Evolutionary conservation across 2,888 invertebrate species (phyloP).

Genomic region (Drosophila borborema): DNA sequence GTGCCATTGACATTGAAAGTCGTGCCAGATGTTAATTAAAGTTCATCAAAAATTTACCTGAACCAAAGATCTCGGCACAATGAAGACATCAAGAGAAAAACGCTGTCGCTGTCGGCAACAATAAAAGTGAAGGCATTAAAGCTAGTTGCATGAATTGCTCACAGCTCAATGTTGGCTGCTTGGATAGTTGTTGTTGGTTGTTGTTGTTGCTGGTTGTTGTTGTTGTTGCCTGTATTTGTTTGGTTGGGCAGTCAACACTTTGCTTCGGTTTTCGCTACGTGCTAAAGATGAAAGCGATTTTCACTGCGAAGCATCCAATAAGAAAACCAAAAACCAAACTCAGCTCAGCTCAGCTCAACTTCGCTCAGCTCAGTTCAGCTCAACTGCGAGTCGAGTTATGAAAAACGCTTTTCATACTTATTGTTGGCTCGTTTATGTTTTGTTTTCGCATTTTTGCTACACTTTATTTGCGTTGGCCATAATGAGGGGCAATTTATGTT

Average conservation of each 20-base stretch:
- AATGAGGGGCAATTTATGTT: conserved; percentile 78
- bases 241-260: conserved; percentile 31
- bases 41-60: conserved; percentile 61
- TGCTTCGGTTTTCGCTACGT: conserved; percentile 41
- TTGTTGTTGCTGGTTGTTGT: background rate
- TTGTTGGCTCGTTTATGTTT: conserved; percentile 60
- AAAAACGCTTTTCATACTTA: conserved; percentile 74
- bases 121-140: conserved; percentile 68
- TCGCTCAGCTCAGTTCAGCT: conserved; percentile 21
- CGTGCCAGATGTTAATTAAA: conserved; percentile 75
- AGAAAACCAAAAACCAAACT: conserved; percentile 25
- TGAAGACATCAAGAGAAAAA: conserved; percentile 61
- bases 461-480: conserved; percentile 55
- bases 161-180: background rate
- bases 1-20: conserved; percentile 76
- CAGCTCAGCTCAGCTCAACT: background rate
- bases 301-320: conserved; percentile 32
- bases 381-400: conserved; percentile 39
- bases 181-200: background rate
- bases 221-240: background rate
- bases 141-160: conserved; percentile 22
- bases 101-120: conserved; percentile 58
- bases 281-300: conserved; percentile 63
- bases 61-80: conserved; percentile 31
- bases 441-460: conserved; percentile 28